Base-by-base conservation (phyloP, 2,113 vertebrate genomes). In the Colius striatus region DNA sequence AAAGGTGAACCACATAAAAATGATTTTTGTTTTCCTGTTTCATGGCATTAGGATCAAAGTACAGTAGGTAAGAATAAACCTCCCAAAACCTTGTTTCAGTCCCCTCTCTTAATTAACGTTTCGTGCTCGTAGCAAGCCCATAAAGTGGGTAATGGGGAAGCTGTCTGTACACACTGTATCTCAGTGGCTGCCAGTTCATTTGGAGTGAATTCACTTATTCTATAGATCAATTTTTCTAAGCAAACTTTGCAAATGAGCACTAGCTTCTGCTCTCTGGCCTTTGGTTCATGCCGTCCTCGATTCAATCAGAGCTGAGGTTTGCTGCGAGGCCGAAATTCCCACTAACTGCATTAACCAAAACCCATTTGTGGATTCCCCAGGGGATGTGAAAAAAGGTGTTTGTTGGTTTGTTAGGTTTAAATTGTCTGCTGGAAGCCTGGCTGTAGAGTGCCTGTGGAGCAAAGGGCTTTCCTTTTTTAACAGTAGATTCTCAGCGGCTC, bases 1-100 rank as follows among this genome's bases (percentile, higher is more conserved):
- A 98, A 98, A 98, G 94, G 96, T 96, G 95, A 97, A 88, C 95
- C 97, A 97, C 96, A 97, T 98, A 97, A 98, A 98, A 96, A 95
- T 88, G 2, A 84, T 95, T 92, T 95, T 97, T 95, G 95, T 97
- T 94, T 95, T 92, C 91, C 90, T 78, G 96, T 97, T 97, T 97
- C 96, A 87, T 97, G 96, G 97, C 96, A 81, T 95, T 93, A 89
- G 92, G 97, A 98, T 98, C 97, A 98, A 98, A 98, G 98, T 97
- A 91, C 93, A 84, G 97, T 97, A 98, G 97, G 97, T 98, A 97
- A 97, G 96, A 96, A 91, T 90, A 95, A 89, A 92, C 96, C 89
- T 97, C 95, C 86, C 91, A 89, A 95, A 70, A 19, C 70, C 96
- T 87, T 90, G 91, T 96, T 92, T 95, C 3, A 12, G 61, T 88